Base-by-base conservation (phyloP, 2,113 vertebrate species). In the Prolemur simus region DNA sequence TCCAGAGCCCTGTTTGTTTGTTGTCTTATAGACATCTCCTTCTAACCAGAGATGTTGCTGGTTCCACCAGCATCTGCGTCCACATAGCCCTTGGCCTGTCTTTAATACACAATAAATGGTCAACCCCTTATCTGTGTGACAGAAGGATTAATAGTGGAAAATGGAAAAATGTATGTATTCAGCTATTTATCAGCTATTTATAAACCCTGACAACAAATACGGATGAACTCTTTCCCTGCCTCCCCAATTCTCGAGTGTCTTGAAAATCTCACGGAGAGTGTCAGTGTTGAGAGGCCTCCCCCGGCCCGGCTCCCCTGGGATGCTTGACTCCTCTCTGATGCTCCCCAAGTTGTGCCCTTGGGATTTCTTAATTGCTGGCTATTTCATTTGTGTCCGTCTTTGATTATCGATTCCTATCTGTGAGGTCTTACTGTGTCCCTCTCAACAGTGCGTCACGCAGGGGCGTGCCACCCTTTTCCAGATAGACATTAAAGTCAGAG, bases 111-210 rank as follows among this genome's bases (percentile, higher is more conserved):
- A 93, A 54, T 91, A 83, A 76, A 90, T 47, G 45, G 56, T 6
- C 29, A 34, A 76, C 54, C 25, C 27, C 5, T 95, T 93, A 60
- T 85, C 47, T 94, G 21, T 56, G n/a, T 52, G 52, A 58, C 91
- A 96, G 58, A 86, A 76, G 13, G 56, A 45, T 60, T 74, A 66
- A 68, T 12, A 78, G 68, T 56, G n/a, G 91, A 68, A 88, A 82
- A 86, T 32, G 89, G 34, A 45, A 68, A 95, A 49, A n/a, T 18
- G 20, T n/a, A 6, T 32, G 29, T 39, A 54, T 76, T 47, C 27
- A 17, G n/a, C 81, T 58, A 6, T 39, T 78, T 77, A 47, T 52
- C 49, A 52, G 49, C 47, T 87, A 17, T 87, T 8, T 34, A 5
- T 37, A 88, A 95, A 39, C 18, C 25, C 87, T 86, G 42, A 63